phyloP scores from a whole-genome alignment of 2,888 invertebrate species.

The Eudasyphora cyanicolor region DNA sequence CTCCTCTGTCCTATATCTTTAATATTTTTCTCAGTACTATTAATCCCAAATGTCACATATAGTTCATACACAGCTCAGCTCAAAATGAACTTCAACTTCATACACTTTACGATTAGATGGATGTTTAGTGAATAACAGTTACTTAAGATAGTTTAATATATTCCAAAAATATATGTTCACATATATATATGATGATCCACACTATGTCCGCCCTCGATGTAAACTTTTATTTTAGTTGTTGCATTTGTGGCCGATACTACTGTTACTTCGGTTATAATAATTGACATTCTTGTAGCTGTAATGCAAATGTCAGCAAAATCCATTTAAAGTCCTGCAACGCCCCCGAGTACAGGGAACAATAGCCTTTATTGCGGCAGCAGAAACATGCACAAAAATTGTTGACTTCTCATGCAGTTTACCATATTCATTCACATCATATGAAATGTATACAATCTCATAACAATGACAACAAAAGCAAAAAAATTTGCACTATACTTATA shows the following conservation, averaged over 20 bases:
- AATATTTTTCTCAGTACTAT: no score
- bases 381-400: neutral
- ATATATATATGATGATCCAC: no score
- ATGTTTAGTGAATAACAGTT: no score
- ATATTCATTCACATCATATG: neutral
- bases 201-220: no score
- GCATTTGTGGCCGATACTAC: neutral
- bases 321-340: conserved; percentile 10
- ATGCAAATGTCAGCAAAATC: conserved; percentile 31
- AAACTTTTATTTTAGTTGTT: neutral
- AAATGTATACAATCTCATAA: neutral
- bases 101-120: no score
- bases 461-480: neutral
- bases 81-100: no score
- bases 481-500: neutral
- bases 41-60: no score
- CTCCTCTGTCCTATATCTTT: no score
- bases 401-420: neutral
- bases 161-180: no score
- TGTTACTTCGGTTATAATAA: neutral
- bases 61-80: no score
- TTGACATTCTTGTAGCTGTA: neutral
- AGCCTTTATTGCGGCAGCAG: neutral
- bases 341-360: neutral
- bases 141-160: no score